Base-by-base conservation (phyloP, 2,888 invertebrate genomes). In the Drosophila quinaria region DNA sequence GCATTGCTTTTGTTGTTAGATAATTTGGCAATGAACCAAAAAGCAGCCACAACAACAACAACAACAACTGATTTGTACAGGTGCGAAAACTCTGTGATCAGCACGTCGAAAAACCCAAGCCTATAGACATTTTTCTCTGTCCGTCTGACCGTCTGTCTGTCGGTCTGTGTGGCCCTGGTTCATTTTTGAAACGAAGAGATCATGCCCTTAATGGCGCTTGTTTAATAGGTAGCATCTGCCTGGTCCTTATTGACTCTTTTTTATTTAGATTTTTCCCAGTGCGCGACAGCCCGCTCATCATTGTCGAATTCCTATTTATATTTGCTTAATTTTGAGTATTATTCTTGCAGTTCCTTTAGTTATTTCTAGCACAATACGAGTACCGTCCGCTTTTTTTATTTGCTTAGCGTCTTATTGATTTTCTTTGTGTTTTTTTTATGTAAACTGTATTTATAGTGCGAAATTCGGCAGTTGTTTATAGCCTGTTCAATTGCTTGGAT, bases 81-180 rank as follows among this genome's bases (percentile, higher is more conserved):
- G 89, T 89, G 89, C 70, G 90, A 89, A 90, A 89, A 83, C 66
- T 69, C 89, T 89, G 70, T 88, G 89, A 89, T 89, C 88, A 84
- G 46, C 49, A 35, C 42, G 52, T 63, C 50, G 66, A 58, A 71
- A 52, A 66, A 63, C 44, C 61, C 42, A 69, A 63, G 44, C 65
- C 49, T 17, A 37, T 52, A 41, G 37, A 19, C 49, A 52, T 44
- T 44, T 61, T n/a, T 35, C 25, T 41, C 51, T 42, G 1, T 19
- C n/a, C 25, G 17, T 15, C n/a, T 17, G 19, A 8, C 10, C 17
- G 19, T 44, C 41, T 37, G 19, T 13, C 39, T 41, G 37, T 29
- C 39, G 44, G 22, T n/a, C 15, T 19, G 33, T 22, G 8, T 41
- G 25, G 29, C 44, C 60, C 41, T 54, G 50, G 29, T 44, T 63